Evolutionary conservation across 2,113 vertebrate genomes (phyloP), one percentile per base, ranked within the genome.

Genomic region (Merops nubicus): DNA sequence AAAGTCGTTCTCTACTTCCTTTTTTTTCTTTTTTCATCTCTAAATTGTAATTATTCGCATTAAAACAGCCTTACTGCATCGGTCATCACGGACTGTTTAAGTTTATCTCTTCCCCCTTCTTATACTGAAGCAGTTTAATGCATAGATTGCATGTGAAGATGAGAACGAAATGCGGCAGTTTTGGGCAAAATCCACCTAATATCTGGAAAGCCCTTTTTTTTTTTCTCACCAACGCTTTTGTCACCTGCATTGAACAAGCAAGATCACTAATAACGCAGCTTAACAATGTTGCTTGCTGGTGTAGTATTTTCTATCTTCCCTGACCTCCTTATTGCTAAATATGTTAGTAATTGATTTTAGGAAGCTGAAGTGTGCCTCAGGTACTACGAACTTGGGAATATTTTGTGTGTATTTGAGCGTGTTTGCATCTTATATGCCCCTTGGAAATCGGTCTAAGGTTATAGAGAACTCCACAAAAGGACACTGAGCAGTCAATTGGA

Each of bases 81-180:
- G 14, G 20, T 60, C 21, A 0, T n/a, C 29, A 3, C 36, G 8
- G 34, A 9, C n/a, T 21, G 0, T 20, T 63, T 78, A 29, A 25
- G 8, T 19, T 19, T 19, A 5, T 12, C 31, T n/a, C 29, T 33
- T 48, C 20, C 3, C 9, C 9, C 5, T 50, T 56, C 14, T 25
- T n/a, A 42, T 23, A 31, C 28, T 0, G 14, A 78, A 85, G 45
- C 54, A 45, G 13, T 21, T 51, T 54, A 45, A 43, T 47, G 6
- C 14, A 9, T 36, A 14, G 34, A 6, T 28, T 8, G 8, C 9
- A 15, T 57, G 28, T 57, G 56, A 43, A 43, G n/a, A 3, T 68
- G 4, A 50, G 42, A 51, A 12, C 26, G 8, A 65, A 84, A 18
- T 1, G 2, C 4, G 8, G 6, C 17, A 14, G 25, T 75, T 81